Evolutionary conservation across 2,113 vertebrate genomes (phyloP), one percentile per base, ranked within the genome.

Genomic region (Pelodiscus sinensis): DNA sequence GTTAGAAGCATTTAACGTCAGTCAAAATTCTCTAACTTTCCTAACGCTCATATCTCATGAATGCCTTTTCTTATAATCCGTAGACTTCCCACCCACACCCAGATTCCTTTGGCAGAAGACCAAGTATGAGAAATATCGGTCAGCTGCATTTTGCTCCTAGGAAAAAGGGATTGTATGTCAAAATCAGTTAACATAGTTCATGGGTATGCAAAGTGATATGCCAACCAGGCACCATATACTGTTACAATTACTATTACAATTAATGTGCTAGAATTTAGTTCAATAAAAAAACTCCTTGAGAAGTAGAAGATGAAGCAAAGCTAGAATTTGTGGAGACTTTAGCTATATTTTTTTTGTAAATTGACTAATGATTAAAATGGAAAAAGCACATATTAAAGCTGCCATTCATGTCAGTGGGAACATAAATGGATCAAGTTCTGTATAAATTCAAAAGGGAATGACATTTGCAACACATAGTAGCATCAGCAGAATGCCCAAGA

Each of bases 291-390:
- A 86, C 87, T 38, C 79, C 88, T 91, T 68, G 86, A 93, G 89
- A 80, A 84, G 54, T 0, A 86, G 82, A 57, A 92, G 82, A 90
- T 85, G 84, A 92, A 88, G 84, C 27, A 94, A 95, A 88, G 87
- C 82, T 91, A 75, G 58, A 95, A 90, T 96, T 88, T 27, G 3
- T 79, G 58, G n/a, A 25, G 54, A 90, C 93, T 92, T 97, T 92
- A 96, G 91, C 93, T 96, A 95, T 91, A 38, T 18, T 89, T 91
- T 91, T 95, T 96, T 96, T 97, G 97, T 97, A 96, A 96, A 97
- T 96, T 97, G 94, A 68, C 24, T 81, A 57, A 89, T 80, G 94
- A 97, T 97, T 97, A 97, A 97, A 93, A 92, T 82, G 82, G 81
- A 92, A 91, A 94, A 87, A 94, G 88, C 92, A 95, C 75, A 85